Evolutionary conservation across 2,113 vertebrate genomes (phyloP).

Genomic region (Macrotus californicus): DNA sequence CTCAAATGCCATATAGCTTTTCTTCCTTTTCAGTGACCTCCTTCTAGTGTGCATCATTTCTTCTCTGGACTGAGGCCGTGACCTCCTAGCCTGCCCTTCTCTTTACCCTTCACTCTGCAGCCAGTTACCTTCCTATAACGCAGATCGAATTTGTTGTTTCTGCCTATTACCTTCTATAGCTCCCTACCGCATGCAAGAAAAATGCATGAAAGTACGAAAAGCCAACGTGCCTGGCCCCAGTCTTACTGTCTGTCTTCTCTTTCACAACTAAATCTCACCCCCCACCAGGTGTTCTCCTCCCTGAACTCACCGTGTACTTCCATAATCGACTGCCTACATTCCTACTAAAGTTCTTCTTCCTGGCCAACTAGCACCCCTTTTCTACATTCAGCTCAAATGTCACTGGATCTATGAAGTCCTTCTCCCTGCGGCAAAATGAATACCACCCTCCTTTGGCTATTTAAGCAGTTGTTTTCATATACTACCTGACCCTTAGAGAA

Average conservation of each 20-base stretch:
- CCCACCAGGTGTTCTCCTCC: not conserved
- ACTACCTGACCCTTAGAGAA: not conserved
- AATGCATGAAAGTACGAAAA: not conserved
- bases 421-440: not conserved
- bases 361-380: not conserved
- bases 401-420: not conserved
- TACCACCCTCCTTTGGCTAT: not conserved
- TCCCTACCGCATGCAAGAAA: not conserved
- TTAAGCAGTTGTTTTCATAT: not conserved
- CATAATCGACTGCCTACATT: not conserved
- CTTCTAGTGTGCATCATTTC: not conserved
- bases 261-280: too few relatives aligned
- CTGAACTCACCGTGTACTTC: not conserved
- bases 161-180: not conserved
- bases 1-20: not conserved
- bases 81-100: not conserved
- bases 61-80: not conserved
- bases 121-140: not conserved
- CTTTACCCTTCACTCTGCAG: not conserved
- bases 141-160: not conserved
- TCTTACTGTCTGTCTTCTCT: not conserved
- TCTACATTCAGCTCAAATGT: not conserved
- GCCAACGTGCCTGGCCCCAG: not conserved
- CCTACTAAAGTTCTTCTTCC: not conserved
- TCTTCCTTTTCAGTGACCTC: not conserved